Evolutionary conservation across 2,113 vertebrate species (phyloP), one percentile per base, ranked within the genome.

Genomic region (Daphoenositta chrysoptera): DNA sequence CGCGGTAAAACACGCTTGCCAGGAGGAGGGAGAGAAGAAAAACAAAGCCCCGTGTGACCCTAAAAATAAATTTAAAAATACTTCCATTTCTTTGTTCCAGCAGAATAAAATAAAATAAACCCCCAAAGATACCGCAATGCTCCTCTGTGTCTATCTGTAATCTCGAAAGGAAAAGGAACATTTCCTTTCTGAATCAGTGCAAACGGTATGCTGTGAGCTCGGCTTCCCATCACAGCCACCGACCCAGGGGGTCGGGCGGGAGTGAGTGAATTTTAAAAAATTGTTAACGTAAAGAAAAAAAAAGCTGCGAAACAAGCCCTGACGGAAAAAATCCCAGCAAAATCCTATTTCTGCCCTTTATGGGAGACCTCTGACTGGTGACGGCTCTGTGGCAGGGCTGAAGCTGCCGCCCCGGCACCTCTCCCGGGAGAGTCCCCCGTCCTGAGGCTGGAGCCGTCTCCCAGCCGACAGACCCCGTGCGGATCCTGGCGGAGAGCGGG

Each of bases 181-280:
- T 87, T 97, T 97, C 93, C 92, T 94, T 72, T 78, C 87, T 92
- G 75, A 93, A 33, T 92, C 70, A 92, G 51, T 58, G 76, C 86
- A 88, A 94, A 86, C 28, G 27, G 23, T 70, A 37, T 40, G 53
- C n/a, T 61, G n/a, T 23, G 31, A 65, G 27, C 17, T 84, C 39
- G 33, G 39, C 51, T 83, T n/a, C 23, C 24, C 71, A 39, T 40
- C 40, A 31, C 51, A 72, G n/a, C 48, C 65, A 13, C 31, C 15
- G 10, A 24, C 20, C 11, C 45, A 54, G 9, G 20, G 27, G 22
- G 10, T 42, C 44, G 15, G 47, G 39, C 1, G 4, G 12, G 28
- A 56, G 4, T 19, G 20, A 37, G 21, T 2, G 31, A 33, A 51
- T 61, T 65, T 28, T 31, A 37, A 13, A 20, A 23, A 45, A 30